phyloP scores from a whole-genome alignment of 53 echinoderm and acorn worm species.

The Glandiceps talaboti region DNA sequence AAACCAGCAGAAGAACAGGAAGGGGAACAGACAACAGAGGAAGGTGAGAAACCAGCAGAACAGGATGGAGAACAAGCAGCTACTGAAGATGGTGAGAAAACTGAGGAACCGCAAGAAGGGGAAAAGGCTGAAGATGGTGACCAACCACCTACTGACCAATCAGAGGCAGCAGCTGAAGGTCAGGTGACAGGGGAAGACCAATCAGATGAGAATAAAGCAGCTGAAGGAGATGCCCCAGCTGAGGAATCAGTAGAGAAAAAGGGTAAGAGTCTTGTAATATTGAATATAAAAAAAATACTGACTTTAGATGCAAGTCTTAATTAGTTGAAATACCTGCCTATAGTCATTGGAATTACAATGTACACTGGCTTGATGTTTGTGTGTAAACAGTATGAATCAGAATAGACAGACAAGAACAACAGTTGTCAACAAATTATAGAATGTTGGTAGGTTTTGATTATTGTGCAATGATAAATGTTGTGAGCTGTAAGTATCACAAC shows the following conservation, averaged over 20 bases:
- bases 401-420: too few species aligned
- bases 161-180: neutral
- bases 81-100: neutral
- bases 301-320: too few species aligned
- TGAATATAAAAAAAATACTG: neutral
- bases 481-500: too few species aligned
- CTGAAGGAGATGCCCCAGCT: neutral
- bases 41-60: neutral
- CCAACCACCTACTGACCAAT: neutral
- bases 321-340: too few species aligned
- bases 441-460: too few species aligned
- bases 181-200: neutral
- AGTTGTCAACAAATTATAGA: too few species aligned
- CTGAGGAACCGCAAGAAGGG: neutral
- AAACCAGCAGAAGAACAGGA: slow-evolving; percentile 11
- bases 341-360: too few species aligned
- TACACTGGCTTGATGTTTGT: too few species aligned
- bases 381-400: too few species aligned
- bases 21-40: neutral
- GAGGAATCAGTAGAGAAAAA: neutral
- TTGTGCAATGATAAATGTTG: too few species aligned
- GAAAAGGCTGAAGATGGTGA: neutral
- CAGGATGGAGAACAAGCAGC: neutral
- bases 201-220: neutral
- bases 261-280: neutral